Base-by-base conservation (phyloP, 2,888 invertebrate genomes). In the Unio delphinus region DNA sequence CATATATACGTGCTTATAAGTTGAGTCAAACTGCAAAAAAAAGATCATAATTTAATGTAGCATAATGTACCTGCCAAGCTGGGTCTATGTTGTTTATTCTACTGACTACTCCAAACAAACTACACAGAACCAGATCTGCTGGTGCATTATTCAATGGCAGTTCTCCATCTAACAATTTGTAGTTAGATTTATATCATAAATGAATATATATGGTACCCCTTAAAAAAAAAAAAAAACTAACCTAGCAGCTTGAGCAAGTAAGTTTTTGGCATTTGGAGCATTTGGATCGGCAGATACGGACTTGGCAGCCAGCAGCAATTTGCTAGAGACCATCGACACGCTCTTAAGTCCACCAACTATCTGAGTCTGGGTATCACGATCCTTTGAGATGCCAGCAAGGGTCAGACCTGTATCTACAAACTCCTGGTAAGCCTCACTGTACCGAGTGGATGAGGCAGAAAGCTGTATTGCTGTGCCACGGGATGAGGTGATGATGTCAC, bases 211-310 rank as follows among this genome's bases (percentile, higher is more conserved):
- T 34, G 34, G 34, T 34, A 7, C 34, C 30, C 45, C 0, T 23
- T 20, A 17, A 20, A 20, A 17, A 20, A 34, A 5, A 20, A 17
- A 34, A 23, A 62, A 7, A 26, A 45, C 67, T 54, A 81, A 92
- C 91, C 92, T 92, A 0, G 96, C 97, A 56, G 96, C 97, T 15
- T 94, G 94, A 5, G 95, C 94, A 55, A 97, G 91, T 81, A 96
- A 94, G 90, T 97, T 97, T 91, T 95, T 95, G 0, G 96, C 95
- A 89, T 97, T 97, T 0, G 97, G 96, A 64, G 96, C 94, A 26
- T 93, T 93, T 4, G 97, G 94, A 91, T 98, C 97, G 81, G 95
- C 95, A 15, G 96, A 95, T 72, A 96, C 94, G 0, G 95, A 94
- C 90, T 97, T 97, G 67, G 97, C 96, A 0, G 96, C 95, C 34